Conservation (phyloP, 2,888 invertebrate species). For the Drosophila melanocephala region DNA sequence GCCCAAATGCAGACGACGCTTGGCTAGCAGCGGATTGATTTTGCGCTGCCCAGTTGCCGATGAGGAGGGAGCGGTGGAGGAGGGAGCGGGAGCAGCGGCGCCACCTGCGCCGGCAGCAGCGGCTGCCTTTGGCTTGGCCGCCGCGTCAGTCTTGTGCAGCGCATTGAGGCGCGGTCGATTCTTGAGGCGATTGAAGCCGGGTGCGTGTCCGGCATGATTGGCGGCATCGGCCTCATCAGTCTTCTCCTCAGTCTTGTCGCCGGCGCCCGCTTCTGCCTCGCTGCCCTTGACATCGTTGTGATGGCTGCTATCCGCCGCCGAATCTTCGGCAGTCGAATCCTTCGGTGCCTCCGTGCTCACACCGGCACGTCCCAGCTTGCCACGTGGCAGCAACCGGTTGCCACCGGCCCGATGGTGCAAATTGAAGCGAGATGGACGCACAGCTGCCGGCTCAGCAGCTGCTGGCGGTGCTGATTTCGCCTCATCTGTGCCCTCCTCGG, state of each 20-base stretch:
- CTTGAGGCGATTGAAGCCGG: conserved; percentile 84
- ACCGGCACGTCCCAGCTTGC: conserved; percentile 74
- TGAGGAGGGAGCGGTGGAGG: conserved; percentile 38
- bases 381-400: conserved; percentile 83
- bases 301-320: conserved; percentile 80
- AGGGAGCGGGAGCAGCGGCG: conserved; percentile 26
- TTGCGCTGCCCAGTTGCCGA: conserved; percentile 77
- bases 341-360: conserved; percentile 75
- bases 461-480: conserved; percentile 52
- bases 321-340: conserved; percentile 69
- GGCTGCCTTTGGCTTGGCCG: conserved; percentile 75
- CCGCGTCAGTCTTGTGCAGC: conserved; percentile 84
- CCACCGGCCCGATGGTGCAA: conserved; percentile 82
- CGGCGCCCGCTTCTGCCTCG: conserved; percentile 44
- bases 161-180: conserved; percentile 84
- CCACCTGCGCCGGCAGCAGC: conserved; percentile 44
- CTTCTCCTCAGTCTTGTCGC: conserved; percentile 57
- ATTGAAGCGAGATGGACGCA: conserved; percentile 83
- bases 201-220: conserved; percentile 60
- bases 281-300: conserved; percentile 80
- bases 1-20: conserved; percentile 83
- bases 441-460: conserved; percentile 48
- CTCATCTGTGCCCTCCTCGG: conserved; percentile 64
- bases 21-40: conserved; percentile 84
- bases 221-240: conserved; percentile 47